Evolutionary conservation across 2,113 vertebrate species (phyloP), one percentile per base, ranked within the genome.

Genomic region (Aphyosemion australe): DNA sequence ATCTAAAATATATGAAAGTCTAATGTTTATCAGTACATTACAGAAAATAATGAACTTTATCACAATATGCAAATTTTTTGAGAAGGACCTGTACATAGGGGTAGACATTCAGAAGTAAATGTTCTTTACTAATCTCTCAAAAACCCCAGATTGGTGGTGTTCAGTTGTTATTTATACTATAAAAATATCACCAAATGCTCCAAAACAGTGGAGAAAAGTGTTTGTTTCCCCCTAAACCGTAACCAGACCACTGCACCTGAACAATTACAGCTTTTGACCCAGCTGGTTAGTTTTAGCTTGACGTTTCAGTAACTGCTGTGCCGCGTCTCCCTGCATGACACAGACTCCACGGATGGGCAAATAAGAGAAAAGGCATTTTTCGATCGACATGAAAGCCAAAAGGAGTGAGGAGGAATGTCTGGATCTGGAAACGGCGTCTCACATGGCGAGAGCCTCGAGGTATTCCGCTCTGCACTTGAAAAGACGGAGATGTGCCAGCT

Each of bases 121-220:
- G 59, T 57, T 43, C 64, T 76, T 64, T 16, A 8, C 26, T 26
- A 26, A 26, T 26, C 26, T 26, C 3, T 26, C 26, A 26, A 26
- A 26, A 26, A 4, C 26, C 26, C 26, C 26, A 26, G 26, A 26
- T 26, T 2, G 42, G 51, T 39, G 42, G 50, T 20, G 49, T 65
- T 82, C 78, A 76, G 79, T 81, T 78, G 77, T 64, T 73, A 76
- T 85, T 84, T 72, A 80, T 79, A 52, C 69, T 43, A 71, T 51
- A 45, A 18, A 52, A 64, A 87, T 80, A 26, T 60, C 26, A 39
- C 45, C 18, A 59, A 43, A 52, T 65, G 65, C 62, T 80, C 31
- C 49, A 46, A 65, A 79, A 81, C 58, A 71, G 69, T 19, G 52
- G n/a, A n/a, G 16, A 70, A 66, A 54, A 62, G 55, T 74, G 72